Evolutionary conservation across 30 jellyfish, hydroid and myxozoan species (phyloP).

Genomic region (Aurelia aurita complex sp. Pacific): DNA sequence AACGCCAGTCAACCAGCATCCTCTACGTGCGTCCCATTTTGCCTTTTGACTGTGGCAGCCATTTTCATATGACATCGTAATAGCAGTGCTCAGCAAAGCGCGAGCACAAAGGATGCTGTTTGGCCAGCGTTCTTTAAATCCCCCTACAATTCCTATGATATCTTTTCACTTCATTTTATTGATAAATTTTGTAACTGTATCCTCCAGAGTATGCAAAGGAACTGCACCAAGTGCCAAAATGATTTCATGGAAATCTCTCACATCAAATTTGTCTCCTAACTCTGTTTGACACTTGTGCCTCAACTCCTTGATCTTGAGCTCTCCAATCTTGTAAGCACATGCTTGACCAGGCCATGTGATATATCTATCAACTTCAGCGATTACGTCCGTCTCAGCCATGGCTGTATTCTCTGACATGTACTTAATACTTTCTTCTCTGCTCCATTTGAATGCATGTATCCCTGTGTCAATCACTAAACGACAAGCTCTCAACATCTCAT

Average conservation of each 20-base stretch:
- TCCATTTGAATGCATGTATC: slow-evolving; percentile 90
- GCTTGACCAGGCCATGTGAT: slow-evolving; percentile 98
- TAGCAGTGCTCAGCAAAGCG: too few species aligned
- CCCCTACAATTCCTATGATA: too few species aligned
- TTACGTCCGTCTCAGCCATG: slow-evolving; percentile 58
- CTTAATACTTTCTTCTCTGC: slow-evolving; percentile 75
- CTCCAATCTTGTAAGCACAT: slow-evolving; percentile 92
- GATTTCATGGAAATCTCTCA: slow-evolving; percentile 76
- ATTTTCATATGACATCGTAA: too few species aligned
- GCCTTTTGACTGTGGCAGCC: too few species aligned
- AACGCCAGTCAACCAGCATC: too few species aligned
- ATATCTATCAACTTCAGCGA: slow-evolving; percentile 91
- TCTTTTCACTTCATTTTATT: too few species aligned
- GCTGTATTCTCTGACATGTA: slow-evolving; percentile 83
- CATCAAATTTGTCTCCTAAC: slow-evolving; percentile 78
- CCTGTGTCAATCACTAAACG: slow-evolving; percentile 97
- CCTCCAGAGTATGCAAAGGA: slow-evolving; percentile 63
- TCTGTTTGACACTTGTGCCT: slow-evolving; percentile 44
- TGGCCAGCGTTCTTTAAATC: too few species aligned
- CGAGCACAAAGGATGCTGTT: too few species aligned
- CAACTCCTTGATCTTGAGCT: slow-evolving; percentile 68
- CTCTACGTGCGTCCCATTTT: too few species aligned
- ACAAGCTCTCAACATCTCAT: slow-evolving; percentile 93
- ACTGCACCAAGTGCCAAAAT: slow-evolving; percentile 73
- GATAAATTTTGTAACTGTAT: not conserved